These are phyloP conservation scores for Passerina amoena DNA, from an alignment of 2,113 vertebrate genomes.

Conservation along the genomic window DNA sequence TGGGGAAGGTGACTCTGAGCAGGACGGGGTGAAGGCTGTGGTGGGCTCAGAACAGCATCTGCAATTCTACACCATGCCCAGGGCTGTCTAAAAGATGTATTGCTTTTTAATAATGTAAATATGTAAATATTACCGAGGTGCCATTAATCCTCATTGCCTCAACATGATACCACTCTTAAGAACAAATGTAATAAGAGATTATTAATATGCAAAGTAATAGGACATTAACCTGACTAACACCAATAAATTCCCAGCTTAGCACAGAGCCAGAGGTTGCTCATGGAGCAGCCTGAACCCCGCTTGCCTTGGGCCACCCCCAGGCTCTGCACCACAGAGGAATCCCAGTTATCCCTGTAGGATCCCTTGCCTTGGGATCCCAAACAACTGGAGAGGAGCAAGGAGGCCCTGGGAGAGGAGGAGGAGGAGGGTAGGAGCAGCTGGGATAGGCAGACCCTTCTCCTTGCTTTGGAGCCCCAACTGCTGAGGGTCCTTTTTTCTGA, in stretches of 20 bases:
- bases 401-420: not conserved
- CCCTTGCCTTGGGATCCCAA: not conserved
- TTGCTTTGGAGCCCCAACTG: not conserved
- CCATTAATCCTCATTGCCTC: slow-evolving; percentile 67
- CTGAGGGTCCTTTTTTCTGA: not conserved
- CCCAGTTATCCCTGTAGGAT: not conserved
- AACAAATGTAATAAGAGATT: slow-evolving; percentile 61
- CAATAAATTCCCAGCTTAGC: slow-evolving; percentile 11
- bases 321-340: not conserved
- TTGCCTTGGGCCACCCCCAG: not conserved
- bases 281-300: not conserved
- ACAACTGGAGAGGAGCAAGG: not conserved
- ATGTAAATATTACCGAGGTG: slow-evolving; percentile 64
- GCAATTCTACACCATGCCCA: slow-evolving; percentile 23
- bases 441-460: not conserved
- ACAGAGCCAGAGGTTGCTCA: not conserved
- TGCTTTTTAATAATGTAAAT: slow-evolving; percentile 69
- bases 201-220: slow-evolving; percentile 63
- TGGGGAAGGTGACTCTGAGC: not conserved
- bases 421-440: not conserved
- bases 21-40: not conserved
- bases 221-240: slow-evolving; percentile 23
- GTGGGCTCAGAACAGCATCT: not conserved
- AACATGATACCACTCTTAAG: slow-evolving; percentile 60
- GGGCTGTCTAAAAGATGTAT: slow-evolving; percentile 47